Evolutionary conservation across 2,113 vertebrate species (phyloP).

Genomic region (Boleophthalmus pectinirostris): DNA sequence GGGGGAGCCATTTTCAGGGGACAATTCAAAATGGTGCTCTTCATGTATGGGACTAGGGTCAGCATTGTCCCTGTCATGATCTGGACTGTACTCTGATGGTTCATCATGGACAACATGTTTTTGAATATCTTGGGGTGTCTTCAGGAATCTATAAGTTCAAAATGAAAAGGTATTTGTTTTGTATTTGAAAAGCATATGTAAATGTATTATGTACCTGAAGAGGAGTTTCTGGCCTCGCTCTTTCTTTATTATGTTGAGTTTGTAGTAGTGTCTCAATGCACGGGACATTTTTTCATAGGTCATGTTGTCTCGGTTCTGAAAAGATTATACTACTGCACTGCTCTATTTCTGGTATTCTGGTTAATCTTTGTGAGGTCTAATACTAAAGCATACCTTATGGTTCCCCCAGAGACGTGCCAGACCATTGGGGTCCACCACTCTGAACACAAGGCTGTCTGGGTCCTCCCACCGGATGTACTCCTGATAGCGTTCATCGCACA

Average conservation of each 20-base stretch:
- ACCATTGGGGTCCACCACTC: slow-evolving; percentile 85
- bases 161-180: not conserved
- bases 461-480: slow-evolving; percentile 89
- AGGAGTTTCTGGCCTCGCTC: slow-evolving; percentile 89
- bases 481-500: slow-evolving; percentile 83
- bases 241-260: slow-evolving; percentile 93
- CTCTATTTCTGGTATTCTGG: not conserved
- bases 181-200: not conserved
- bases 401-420: slow-evolving; percentile 92
- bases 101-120: slow-evolving; percentile 66
- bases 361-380: not conserved
- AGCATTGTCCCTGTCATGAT: slow-evolving; percentile 52
- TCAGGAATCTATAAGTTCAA: slow-evolving; percentile 81
- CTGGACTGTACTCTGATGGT: slow-evolving; percentile 54
- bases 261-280: slow-evolving; percentile 91
- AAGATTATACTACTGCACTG: slow-evolving; percentile 1
- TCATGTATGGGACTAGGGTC: slow-evolving; percentile 61
- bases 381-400: slow-evolving; percentile 82
- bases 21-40: slow-evolving; percentile 75
- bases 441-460: slow-evolving; percentile 79
- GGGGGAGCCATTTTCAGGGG: slow-evolving; percentile 64
- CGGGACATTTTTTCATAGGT: slow-evolving; percentile 96
- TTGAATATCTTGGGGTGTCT: slow-evolving; percentile 79
- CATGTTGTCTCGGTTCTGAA: slow-evolving; percentile 89
- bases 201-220: slow-evolving; percentile 78